These are phyloP conservation scores for Scaptomyza parva DNA, from an alignment of 2,888 invertebrate species.

Conservation along the genomic window DNA sequence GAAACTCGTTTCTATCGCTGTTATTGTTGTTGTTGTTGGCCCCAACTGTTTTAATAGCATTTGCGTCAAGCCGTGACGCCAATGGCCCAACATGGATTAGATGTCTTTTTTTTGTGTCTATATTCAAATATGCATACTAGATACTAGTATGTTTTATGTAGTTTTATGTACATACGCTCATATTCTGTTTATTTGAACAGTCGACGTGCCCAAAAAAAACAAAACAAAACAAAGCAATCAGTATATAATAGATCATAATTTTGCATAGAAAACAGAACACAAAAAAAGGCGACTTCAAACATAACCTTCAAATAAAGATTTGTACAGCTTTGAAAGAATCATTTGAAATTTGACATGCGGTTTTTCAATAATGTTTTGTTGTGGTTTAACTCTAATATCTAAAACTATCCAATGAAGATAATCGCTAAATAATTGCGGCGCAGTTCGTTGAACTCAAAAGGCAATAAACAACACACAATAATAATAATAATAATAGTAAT, in stretches of 20 bases:
- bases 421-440: conserved; percentile 72
- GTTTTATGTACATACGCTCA: conserved; percentile 5
- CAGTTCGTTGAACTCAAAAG: conserved; percentile 68
- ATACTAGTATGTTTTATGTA: background rate
- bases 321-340: background rate
- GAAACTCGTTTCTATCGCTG: conserved; percentile 36
- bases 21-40: conserved; percentile 16
- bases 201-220: conserved; percentile 40
- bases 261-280: conserved; percentile 11
- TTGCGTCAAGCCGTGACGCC: conserved; percentile 69
- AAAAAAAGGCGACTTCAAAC: conserved; percentile 26
- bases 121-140: background rate
- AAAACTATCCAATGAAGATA: conserved; percentile 62
- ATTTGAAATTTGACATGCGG: conserved; percentile 17
- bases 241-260: conserved; percentile 50
- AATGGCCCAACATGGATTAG: conserved; percentile 65
- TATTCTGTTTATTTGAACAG: conserved; percentile 41
- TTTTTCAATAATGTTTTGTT: conserved; percentile 3
- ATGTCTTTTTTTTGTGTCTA: conserved; percentile 45
- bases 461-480: conserved; percentile 22
- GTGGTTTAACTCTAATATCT: no score
- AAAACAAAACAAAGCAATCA: conserved; percentile 21
- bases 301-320: background rate
- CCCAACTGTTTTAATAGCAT: conserved; percentile 74
- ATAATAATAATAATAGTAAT: conserved; percentile 28